Evolutionary conservation across 30 jellyfish, hydroid and myxozoan genomes (phyloP), one percentile per base, ranked within the genome.

Genomic region (Mastigias papua): DNA sequence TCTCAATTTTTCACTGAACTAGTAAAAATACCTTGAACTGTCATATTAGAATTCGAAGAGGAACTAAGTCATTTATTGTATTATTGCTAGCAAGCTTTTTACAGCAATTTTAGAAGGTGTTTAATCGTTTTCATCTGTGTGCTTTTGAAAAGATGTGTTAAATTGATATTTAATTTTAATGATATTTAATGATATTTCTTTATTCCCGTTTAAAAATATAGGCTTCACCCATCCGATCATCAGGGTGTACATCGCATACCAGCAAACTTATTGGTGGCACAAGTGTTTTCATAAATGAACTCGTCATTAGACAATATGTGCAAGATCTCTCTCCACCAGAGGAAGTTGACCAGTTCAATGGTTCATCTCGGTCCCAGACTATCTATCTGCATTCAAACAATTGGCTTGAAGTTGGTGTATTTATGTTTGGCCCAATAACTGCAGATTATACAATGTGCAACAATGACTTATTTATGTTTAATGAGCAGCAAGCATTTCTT

Each of bases 331-430:
- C 92, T 7, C 85, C 91, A 17, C 97, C 92, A 21, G 97, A 84
- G 22, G 95, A 90, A 46, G 80, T 93, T 25, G 90, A 79, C 70
- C 78, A 28, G 10, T 35, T 81, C 37, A 84, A 81, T 37, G 89
- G 82, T 16, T 61, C 85, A 8, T 32, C 76, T 11, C 76, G 95
- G 21, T 84, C 57, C 23, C 86, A 79, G 66, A 48, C 91, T 20
- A 34, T 86, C 16, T 80, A 89, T 50, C 67, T 71, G n/a, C 93
- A 81, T 48, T 89, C 99, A 22, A 60, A 82, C 76, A 86, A 89
- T 29, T 95, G 99, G 99, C 93, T 95, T 0, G 99, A 95, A 78
- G 98, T 90, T 31, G 99, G 96, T 37, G 96, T 89, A 4, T 88
- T 83, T 33, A 88, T 90, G 21, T 73, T 95, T 57, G 99, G 99